A percentile compares a stretch with the other conserved stretches of the same genome.
These are phyloP conservation scores for Argyresthia goedartella DNA, from an alignment of 2,888 invertebrate species.

Conservation along the genomic window DNA sequence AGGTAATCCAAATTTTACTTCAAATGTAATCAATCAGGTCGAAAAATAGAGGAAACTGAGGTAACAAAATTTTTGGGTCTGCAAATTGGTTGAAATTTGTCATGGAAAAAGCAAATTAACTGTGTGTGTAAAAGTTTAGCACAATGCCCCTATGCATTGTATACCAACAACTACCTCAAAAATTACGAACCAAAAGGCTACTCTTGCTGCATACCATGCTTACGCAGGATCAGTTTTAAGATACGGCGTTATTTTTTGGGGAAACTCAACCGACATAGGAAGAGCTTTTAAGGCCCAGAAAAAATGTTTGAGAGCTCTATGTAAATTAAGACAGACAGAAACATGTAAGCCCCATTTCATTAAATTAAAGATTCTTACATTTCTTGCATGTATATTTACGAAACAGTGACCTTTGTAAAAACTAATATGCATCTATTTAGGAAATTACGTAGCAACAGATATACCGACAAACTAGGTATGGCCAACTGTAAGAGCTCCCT, in stretches of 20 bases:
- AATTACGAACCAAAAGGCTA: background rate
- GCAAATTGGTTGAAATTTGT: constrained; percentile 4
- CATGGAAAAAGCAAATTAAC: constrained; percentile 6
- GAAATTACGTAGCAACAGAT: background rate
- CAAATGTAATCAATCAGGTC: background rate
- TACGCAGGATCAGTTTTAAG: constrained; percentile 4
- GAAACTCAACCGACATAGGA: constrained; percentile 1
- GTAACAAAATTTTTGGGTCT: constrained; percentile 6
- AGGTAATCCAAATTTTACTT: background rate
- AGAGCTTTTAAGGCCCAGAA: constrained; percentile 4
- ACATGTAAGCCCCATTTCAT: constrained; percentile 5
- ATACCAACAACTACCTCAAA: background rate
- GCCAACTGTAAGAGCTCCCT: background rate
- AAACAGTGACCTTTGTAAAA: background rate
- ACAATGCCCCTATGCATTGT: background rate
- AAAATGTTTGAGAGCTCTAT: constrained; percentile 5
- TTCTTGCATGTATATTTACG: constrained; percentile 6
- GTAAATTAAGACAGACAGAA: constrained; percentile 1
- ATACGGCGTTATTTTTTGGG: constrained; percentile 9
- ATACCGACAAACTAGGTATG: background rate
- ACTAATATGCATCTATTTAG: background rate
- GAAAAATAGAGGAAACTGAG: background rate
- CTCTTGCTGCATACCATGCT: background rate
- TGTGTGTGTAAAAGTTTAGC: constrained; percentile 2
- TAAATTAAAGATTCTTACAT: constrained; percentile 2